Percentiles rank a stretch among this genome's conserved stretches.
Conservation (phyloP, 1,140 invertebrate genomes). For the Cotesia chilonis region DNA sequence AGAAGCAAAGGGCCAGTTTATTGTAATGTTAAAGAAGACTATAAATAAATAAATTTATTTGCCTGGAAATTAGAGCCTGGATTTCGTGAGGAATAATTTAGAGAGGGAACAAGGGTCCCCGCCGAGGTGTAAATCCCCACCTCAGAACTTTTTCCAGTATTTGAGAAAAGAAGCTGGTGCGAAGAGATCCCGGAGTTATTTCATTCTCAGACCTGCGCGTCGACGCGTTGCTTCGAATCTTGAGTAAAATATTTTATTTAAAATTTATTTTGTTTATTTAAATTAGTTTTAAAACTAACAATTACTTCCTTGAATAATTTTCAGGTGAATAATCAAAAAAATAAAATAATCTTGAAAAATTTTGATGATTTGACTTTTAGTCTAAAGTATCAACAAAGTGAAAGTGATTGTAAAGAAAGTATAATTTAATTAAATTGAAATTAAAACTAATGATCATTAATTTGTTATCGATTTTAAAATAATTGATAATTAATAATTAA, state of each 20-base stretch:
- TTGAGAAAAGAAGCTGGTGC: not conserved
- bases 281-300: not conserved
- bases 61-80: too few species aligned
- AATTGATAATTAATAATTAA: too few species aligned
- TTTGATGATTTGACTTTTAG: slow-evolving; percentile 9
- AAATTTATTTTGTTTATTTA: not conserved
- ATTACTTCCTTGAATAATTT: too few species aligned
- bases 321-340: too few species aligned
- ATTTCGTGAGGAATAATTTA: too few species aligned
- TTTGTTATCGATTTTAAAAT: too few species aligned
- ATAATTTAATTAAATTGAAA: slow-evolving; percentile 17
- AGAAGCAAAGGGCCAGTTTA: too few species aligned
- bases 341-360: not conserved
- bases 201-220: not conserved
- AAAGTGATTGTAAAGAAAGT: slow-evolving; percentile 32
- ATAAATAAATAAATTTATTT: too few species aligned
- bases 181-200: not conserved
- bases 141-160: not conserved
- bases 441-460: too few species aligned
- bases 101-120: not conserved
- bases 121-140: slow-evolving; percentile 12
- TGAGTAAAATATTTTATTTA: not conserved
- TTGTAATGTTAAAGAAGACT: too few species aligned
- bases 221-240: not conserved
- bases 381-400: slow-evolving; percentile 30